Conservation (phyloP, 1,140 invertebrate species). For the Phymastichus coffea region DNA sequence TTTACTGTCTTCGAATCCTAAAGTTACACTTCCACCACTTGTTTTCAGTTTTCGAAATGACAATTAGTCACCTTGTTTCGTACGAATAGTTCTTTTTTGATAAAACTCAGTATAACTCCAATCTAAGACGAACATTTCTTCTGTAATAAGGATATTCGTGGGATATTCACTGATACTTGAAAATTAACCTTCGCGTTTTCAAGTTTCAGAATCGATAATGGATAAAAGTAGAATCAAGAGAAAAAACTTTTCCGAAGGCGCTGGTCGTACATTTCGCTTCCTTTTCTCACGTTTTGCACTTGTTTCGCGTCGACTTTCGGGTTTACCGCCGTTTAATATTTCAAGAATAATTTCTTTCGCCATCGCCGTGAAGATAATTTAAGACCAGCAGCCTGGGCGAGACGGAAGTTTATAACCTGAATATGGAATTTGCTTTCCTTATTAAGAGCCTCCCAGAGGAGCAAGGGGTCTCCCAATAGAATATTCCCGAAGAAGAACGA, state of each 20-base stretch:
- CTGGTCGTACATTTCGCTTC: too few species aligned
- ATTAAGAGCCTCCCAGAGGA: slow-evolving; percentile 29
- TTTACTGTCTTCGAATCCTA: too few species aligned
- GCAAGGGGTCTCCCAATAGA: slow-evolving; percentile 4
- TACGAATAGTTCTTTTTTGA: too few species aligned
- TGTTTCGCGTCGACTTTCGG: slow-evolving; percentile 21
- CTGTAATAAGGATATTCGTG: too few species aligned
- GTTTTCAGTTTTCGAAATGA: too few species aligned
- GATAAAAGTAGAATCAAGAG: slow-evolving; percentile 18
- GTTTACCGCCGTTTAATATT: slow-evolving; percentile 15
- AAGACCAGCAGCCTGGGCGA: not conserved
- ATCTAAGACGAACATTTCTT: too few species aligned
- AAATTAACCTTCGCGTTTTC: too few species aligned
- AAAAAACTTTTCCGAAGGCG: not conserved
- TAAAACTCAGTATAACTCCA: too few species aligned
- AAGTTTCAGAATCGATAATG: slow-evolving; percentile 22
- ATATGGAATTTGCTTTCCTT: slow-evolving; percentile 35
- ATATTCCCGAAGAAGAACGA: slow-evolving; percentile 32
- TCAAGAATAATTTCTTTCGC: slow-evolving; percentile 10
- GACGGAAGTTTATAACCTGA: slow-evolving; percentile 18
- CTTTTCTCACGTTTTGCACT: not conserved
- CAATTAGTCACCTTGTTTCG: too few species aligned
- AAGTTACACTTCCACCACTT: too few species aligned
- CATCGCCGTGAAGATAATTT: not conserved
- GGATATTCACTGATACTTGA: too few species aligned